phyloP scores from a whole-genome alignment of 2,888 invertebrate species.

The Idaea biselata region DNA sequence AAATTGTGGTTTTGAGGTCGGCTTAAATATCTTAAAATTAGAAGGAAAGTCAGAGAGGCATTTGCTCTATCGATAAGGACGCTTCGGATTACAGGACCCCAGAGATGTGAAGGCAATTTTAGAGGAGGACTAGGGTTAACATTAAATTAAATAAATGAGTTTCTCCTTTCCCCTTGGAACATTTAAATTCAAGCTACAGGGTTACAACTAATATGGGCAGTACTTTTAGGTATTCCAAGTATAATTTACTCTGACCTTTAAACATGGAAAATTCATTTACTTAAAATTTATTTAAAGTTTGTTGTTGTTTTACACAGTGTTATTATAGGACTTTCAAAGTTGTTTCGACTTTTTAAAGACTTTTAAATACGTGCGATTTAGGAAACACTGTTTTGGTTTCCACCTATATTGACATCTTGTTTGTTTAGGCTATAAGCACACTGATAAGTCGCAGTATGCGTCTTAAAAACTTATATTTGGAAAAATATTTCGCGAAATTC shows the following conservation, averaged over 20 bases:
- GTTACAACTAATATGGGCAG: not conserved
- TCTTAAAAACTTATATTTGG: not conserved
- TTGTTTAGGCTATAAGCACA: not conserved
- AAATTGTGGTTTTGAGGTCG: constrained; percentile 18
- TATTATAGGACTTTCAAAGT: not conserved
- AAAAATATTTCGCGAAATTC: not conserved
- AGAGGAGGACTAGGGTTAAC: constrained; percentile 28
- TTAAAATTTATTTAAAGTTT: not conserved
- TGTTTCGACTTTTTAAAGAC: not conserved
- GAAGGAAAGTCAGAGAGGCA: constrained; percentile 22
- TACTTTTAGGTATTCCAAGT: constrained; percentile 1
- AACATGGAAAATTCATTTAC: not conserved
- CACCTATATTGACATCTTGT: not conserved
- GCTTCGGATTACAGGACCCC: constrained; percentile 29
- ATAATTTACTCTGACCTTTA: not conserved
- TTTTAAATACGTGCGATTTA: too few relatives aligned
- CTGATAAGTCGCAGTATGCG: not conserved
- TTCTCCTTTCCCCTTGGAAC: constrained; percentile 19
- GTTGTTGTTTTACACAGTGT: not conserved
- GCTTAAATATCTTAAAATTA: constrained; percentile 24
- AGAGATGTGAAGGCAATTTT: constrained; percentile 33
- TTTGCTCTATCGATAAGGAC: constrained; percentile 36
- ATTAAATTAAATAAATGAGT: constrained; percentile 38
- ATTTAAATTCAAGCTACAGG: constrained; percentile 8
- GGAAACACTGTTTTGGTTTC: too few relatives aligned